Conservation (phyloP, 1,140 invertebrate species). For the Drosophila serrata region DNA sequence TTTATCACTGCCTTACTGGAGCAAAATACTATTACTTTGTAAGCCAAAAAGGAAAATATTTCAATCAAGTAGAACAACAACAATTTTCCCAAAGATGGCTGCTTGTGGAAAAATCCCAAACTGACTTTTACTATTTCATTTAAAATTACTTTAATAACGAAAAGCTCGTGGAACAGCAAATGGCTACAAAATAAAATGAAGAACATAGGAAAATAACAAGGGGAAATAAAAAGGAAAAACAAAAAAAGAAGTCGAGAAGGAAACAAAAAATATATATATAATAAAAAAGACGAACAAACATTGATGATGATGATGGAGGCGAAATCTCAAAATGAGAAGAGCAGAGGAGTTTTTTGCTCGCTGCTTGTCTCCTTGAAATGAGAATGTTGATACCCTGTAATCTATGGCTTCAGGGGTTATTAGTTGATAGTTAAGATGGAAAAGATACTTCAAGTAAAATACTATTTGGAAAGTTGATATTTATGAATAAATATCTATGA, state of each 20-base stretch:
- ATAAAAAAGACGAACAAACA: conserved; percentile 12
- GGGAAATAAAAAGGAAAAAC: neutral
- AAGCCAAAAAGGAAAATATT: conserved; percentile 10
- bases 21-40: neutral
- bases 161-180: conserved; percentile 15
- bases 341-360: conserved; percentile 8
- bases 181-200: conserved; percentile 35
- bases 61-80: conserved; percentile 12
- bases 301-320: conserved; percentile 51
- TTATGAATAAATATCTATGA: too few relatives aligned
- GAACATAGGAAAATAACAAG: conserved; percentile 23
- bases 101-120: conserved; percentile 6
- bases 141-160: conserved; percentile 51
- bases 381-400: conserved; percentile 34
- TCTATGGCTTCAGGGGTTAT: neutral
- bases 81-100: conserved; percentile 3
- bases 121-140: conserved; percentile 45
- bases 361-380: conserved; percentile 40
- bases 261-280: conserved; percentile 7
- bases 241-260: conserved; percentile 2
- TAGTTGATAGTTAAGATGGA: neutral
- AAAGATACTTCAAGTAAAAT: too few relatives aligned
- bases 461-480: too few relatives aligned
- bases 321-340: conserved; percentile 40
- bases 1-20: neutral